Evolutionary conservation across 1,140 invertebrate species (phyloP), one percentile per base, ranked within the genome.

Genomic region (Apis laboriosa): DNA sequence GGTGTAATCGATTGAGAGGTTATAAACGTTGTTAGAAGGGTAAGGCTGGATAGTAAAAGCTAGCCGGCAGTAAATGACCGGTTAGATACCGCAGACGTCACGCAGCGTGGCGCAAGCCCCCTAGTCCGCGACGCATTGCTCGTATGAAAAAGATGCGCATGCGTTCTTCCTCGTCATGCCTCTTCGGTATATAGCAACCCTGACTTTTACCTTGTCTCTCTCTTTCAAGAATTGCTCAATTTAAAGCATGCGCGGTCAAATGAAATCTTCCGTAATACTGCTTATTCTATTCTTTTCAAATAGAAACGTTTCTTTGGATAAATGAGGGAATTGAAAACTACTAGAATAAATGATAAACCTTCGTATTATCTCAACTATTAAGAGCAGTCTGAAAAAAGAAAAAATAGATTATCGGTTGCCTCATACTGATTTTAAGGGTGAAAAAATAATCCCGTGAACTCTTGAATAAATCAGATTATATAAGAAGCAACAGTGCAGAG

Each of bases 391-490:
- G 15, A 70, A 51, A 64, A 2, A 17, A 61, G 43, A 58, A 58
- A 55, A 83, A 51, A 43, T 28, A 24, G 61, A 19, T 72, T 85
- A 84, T 84, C 80, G 82, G 9, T 56, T 71, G 58, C 71, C 15
- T 84, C 83, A 17, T 76, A 64, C 58, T 58, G 24, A n/a, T 55
- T 24, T 51, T 11, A 58, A 53, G 7, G 43, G 2, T 55, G 21
- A 77, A 80, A 76, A 77, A 67, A 55, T 77, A 77, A 86, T 80
- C 60, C 68, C 28, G 43, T 80, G 77, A 66, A 70, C 80, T 85
- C 60, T 19, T 63, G 53, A 68, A 85, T 63, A 61, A 79, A 75
- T 63, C 28, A 34, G 49, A 84, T 53, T 64, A 63, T n/a, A 21
- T 55, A 51, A 60, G 19, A 53, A n/a, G 34, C 77, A 78, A 7